Evolutionary conservation across 2,888 invertebrate species (phyloP).

Genomic region (Brachyptera putata): DNA sequence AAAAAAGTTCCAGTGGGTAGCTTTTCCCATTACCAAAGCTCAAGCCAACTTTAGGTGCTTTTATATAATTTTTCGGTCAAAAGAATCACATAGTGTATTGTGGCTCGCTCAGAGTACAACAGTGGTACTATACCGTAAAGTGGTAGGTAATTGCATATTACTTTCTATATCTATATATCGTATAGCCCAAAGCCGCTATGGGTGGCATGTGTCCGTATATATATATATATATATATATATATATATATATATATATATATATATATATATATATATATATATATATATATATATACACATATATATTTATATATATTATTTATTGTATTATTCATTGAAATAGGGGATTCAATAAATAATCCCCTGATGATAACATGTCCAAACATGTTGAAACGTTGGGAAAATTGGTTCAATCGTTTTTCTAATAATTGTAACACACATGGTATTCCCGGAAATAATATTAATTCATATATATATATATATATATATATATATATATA

Average conservation of each 20-base stretch:
- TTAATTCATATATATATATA: no score
- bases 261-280: conserved; percentile 11
- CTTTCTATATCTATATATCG: no score
- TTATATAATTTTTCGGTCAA: conserved; percentile 23
- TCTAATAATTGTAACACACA: no score
- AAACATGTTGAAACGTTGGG: no score
- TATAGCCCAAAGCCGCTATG: neutral
- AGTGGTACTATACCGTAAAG: neutral
- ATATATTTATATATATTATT: no score
- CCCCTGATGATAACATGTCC: no score
- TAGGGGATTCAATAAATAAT: no score
- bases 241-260: conserved; percentile 5
- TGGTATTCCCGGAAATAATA: no score
- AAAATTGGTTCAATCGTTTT: no score
- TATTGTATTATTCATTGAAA: no score
- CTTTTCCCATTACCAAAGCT: conserved; percentile 1
- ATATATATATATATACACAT: conserved; percentile 1
- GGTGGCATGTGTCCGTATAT: neutral
- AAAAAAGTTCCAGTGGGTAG: neutral
- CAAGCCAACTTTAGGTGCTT: conserved; percentile 26
- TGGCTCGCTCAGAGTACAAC: no score
- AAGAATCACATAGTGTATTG: neutral
- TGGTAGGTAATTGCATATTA: neutral
- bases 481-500: no score
- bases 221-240: neutral